These are phyloP conservation scores for Unio pictorum DNA, from an alignment of 2,888 invertebrate species.

Conservation along the genomic window DNA sequence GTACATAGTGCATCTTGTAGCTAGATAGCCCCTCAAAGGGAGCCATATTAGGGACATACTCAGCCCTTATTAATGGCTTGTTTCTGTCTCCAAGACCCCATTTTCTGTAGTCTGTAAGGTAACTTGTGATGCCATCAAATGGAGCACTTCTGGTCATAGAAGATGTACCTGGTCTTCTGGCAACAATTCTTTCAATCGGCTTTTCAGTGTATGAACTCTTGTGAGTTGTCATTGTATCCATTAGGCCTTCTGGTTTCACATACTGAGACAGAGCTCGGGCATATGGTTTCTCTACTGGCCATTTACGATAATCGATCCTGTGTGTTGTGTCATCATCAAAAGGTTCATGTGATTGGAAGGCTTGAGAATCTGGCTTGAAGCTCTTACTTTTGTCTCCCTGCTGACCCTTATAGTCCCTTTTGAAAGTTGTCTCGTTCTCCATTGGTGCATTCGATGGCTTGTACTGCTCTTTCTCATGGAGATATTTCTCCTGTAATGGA, in stretches of 20 bases:
- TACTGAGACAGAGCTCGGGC: conserved; percentile 60
- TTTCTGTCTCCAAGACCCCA: conserved; percentile 43
- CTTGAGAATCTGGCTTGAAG: conserved; percentile 65
- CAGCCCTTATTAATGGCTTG: conserved; percentile 17
- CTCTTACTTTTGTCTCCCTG: conserved; percentile 51
- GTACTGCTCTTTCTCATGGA: conserved; percentile 57
- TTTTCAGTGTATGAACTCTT: conserved; percentile 57
- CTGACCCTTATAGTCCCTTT: conserved; percentile 59
- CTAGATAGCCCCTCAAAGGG: conserved; percentile 63
- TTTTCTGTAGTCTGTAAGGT: conserved; percentile 59
- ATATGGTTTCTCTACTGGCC: conserved; percentile 58
- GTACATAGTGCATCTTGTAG: conserved; percentile 58
- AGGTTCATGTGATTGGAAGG: conserved; percentile 66
- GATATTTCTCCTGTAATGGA: conserved; percentile 55
- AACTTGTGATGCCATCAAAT: conserved; percentile 66
- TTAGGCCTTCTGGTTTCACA: conserved; percentile 64
- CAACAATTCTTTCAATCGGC: conserved; percentile 50
- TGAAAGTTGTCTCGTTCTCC: conserved; percentile 66
- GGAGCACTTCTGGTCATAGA: conserved; percentile 42
- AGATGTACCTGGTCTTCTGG: conserved; percentile 50
- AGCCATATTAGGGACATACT: conserved; percentile 43
- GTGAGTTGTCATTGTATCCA: conserved; percentile 67
- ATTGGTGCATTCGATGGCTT: conserved; percentile 59
- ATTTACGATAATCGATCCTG: conserved; percentile 61
- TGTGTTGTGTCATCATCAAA: conserved; percentile 69